Percentiles rank a stretch among this genome's conserved stretches.
Conservation (phyloP, 2,888 invertebrate species). For the Xestia c-nigrum region DNA sequence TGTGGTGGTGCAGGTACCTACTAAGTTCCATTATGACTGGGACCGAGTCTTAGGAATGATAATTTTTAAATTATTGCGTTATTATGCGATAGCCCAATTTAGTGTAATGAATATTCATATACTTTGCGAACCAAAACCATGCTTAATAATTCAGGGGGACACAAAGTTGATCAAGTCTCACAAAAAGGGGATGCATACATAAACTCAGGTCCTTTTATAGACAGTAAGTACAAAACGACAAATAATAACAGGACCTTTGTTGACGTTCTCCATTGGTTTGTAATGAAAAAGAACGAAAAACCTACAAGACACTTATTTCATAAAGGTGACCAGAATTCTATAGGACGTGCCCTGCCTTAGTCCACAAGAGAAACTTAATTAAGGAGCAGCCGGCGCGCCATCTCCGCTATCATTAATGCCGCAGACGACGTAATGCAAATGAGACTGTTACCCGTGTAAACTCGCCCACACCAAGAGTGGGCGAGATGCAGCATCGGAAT, state of each 20-base stretch:
- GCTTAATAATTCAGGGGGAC: neutral
- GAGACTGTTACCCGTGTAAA: constrained; percentile 33
- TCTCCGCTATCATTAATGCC: constrained; percentile 14
- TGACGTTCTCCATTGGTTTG: too few species aligned
- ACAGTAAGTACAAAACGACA: neutral
- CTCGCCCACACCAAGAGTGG: constrained; percentile 36
- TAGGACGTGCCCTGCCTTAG: neutral
- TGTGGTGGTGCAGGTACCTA: constrained; percentile 24
- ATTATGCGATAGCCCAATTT: constrained; percentile 17
- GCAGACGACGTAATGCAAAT: constrained; percentile 32
- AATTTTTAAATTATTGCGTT: constrained; percentile 14
- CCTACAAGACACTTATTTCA: too few species aligned
- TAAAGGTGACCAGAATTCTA: too few species aligned
- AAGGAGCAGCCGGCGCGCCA: constrained; percentile 23
- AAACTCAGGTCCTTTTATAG: neutral
- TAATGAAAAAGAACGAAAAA: too few species aligned
- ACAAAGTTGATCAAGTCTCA: neutral
- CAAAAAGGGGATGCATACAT: neutral
- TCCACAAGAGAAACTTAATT: constrained; percentile 15
- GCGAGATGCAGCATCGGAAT: constrained; percentile 32
- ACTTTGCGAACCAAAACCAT: neutral
- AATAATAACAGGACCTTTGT: neutral
- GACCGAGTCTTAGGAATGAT: neutral
- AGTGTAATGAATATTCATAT: constrained; percentile 16
- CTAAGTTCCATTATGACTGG: constrained; percentile 21